These are phyloP conservation scores for Misgurnus anguillicaudatus DNA, from an alignment of 2,113 vertebrate genomes.

Conservation along the genomic window DNA sequence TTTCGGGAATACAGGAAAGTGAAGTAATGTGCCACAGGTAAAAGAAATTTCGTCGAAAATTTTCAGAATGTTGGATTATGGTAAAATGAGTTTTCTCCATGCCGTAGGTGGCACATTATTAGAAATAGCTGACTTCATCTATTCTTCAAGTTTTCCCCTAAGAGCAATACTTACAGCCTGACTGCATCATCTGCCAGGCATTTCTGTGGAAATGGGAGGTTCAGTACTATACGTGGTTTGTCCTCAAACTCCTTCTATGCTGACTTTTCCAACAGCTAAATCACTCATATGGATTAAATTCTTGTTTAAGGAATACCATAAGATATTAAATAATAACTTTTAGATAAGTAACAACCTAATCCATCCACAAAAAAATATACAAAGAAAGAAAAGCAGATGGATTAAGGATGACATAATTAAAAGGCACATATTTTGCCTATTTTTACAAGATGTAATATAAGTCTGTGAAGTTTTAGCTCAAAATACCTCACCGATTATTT, in stretches of 20 bases:
- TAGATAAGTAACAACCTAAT: neutral
- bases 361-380: neutral
- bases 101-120: conserved; percentile 9
- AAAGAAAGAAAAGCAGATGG: too few species aligned
- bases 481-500: too few species aligned
- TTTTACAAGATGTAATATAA: too few species aligned
- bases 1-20: neutral
- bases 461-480: too few species aligned
- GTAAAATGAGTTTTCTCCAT: conserved; percentile 22
- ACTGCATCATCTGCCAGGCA: conserved; percentile 26
- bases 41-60: neutral
- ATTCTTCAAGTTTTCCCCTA: neutral
- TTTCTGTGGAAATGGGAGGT: neutral
- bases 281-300: too few species aligned
- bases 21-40: conserved; percentile 1
- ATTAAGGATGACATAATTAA: too few species aligned
- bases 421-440: too few species aligned
- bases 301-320: too few species aligned
- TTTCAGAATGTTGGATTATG: conserved; percentile 1
- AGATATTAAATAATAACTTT: neutral
- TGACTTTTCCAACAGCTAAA: neutral
- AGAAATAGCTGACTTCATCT: conserved; percentile 20
- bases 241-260: conserved; percentile 6
- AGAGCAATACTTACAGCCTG: conserved; percentile 11
- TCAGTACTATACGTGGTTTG: neutral